Percentiles rank a stretch among this genome's conserved stretches.
These are phyloP conservation scores for Anarrhichthys ocellatus DNA, from an alignment of 2,113 vertebrate species.

Conservation along the genomic window DNA sequence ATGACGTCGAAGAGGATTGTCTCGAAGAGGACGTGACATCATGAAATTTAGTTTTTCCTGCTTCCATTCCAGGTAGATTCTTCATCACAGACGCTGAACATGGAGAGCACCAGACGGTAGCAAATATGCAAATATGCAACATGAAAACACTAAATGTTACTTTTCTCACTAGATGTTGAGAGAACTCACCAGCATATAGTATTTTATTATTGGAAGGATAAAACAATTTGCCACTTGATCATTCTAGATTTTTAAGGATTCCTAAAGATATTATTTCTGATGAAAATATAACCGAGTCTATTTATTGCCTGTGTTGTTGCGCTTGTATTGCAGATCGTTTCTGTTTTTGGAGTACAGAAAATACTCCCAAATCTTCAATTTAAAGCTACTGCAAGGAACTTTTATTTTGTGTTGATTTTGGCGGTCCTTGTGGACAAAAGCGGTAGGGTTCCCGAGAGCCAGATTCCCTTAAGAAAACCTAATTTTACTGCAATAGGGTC, in stretches of 20 bases:
- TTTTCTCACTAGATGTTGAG: background rate
- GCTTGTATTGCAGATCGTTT: background rate
- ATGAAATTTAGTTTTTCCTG: conserved; percentile 43
- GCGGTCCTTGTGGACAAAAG: background rate
- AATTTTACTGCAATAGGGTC: background rate
- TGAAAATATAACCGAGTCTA: background rate
- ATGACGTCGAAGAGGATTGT: conserved; percentile 25
- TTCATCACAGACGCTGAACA: conserved; percentile 20
- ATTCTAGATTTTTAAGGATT: background rate
- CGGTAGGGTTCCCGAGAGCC: background rate
- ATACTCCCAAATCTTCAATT: background rate
- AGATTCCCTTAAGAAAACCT: too few species aligned
- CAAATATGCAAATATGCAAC: conserved; percentile 22
- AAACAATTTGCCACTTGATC: background rate
- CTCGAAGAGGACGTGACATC: conserved; percentile 60
- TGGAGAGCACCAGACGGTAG: conserved; percentile 11
- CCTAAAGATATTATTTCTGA: background rate
- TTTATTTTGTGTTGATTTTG: background rate
- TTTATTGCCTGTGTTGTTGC: background rate
- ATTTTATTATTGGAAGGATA: background rate
- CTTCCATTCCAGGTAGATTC: conserved; percentile 36
- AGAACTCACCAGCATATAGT: background rate
- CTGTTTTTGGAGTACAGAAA: background rate
- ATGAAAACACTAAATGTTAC: background rate
- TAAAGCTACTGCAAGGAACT: background rate